Evolutionary conservation across 2,113 vertebrate genomes (phyloP).

Genomic region (Paratilapia polleni): DNA sequence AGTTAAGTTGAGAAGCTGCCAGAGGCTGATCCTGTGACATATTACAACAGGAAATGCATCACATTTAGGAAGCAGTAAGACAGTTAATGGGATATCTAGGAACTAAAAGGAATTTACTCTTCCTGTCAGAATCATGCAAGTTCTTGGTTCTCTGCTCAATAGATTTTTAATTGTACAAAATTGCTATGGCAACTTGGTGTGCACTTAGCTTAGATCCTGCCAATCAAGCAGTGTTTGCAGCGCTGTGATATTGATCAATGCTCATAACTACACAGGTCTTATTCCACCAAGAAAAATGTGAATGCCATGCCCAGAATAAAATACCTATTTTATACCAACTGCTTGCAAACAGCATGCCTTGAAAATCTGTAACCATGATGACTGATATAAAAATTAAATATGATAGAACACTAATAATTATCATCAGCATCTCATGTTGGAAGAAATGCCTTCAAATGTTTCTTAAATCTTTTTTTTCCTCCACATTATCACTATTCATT

Average conservation of each 20-base stretch:
- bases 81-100: neutral
- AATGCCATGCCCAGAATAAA: neutral
- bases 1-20: neutral
- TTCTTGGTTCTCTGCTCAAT: neutral
- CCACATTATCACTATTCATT: too few relatives aligned
- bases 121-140: neutral
- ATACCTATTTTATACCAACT: neutral
- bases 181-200: slow-evolving; percentile 12
- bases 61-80: neutral
- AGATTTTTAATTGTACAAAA: slow-evolving; percentile 18
- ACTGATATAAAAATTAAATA: neutral
- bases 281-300: neutral
- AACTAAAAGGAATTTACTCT: neutral
- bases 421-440: neutral
- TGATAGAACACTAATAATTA: neutral
- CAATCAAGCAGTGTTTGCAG: slow-evolving; percentile 18
- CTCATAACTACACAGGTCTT: slow-evolving; percentile 1
- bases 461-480: neutral
- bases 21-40: neutral
- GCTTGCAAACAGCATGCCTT: neutral
- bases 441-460: neutral
- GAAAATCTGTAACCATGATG: neutral
- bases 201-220: neutral
- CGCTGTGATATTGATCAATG: neutral
- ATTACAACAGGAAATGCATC: neutral